Percentiles rank a stretch among this genome's conserved stretches.
Conservation (phyloP, 2,888 invertebrate species). For the Tortrix viridana region DNA sequence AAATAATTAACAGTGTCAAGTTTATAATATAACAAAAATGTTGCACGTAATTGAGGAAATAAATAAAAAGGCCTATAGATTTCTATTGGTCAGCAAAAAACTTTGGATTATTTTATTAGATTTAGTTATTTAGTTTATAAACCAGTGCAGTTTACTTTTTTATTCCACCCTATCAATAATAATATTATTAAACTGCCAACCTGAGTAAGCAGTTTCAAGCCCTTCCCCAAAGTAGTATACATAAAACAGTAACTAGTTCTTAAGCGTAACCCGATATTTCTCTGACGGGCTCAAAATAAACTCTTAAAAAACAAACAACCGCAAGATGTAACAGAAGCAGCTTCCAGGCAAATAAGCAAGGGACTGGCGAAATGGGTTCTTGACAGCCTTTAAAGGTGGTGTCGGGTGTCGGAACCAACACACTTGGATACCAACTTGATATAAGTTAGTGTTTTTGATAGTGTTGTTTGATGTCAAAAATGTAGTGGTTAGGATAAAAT, state of each 20-base stretch:
- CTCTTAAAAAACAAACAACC: conserved; percentile 13
- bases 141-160: no score
- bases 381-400: conserved; percentile 15
- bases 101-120: no score
- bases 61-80: no score
- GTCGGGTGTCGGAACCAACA: conserved; percentile 7
- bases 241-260: conserved; percentile 4
- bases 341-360: conserved; percentile 24
- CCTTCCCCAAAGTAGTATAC: background rate
- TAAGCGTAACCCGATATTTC: background rate
- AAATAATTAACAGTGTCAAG: no score
- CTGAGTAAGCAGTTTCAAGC: background rate
- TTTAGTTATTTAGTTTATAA: no score
- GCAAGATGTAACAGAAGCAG: conserved; percentile 8
- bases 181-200: no score
- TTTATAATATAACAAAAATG: no score
- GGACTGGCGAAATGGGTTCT: conserved; percentile 7
- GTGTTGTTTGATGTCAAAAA: background rate
- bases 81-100: no score
- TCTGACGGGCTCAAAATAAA: conserved; percentile 6
- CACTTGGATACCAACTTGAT: background rate
- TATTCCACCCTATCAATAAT: no score
- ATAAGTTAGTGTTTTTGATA: no score
- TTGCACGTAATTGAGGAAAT: no score
- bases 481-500: no score